Percentiles rank a stretch among this genome's conserved stretches.
These are phyloP conservation scores for Lepidiolamprologus cunningtoni DNA, from an alignment of 2,113 vertebrate genomes.

Conservation along the genomic window DNA sequence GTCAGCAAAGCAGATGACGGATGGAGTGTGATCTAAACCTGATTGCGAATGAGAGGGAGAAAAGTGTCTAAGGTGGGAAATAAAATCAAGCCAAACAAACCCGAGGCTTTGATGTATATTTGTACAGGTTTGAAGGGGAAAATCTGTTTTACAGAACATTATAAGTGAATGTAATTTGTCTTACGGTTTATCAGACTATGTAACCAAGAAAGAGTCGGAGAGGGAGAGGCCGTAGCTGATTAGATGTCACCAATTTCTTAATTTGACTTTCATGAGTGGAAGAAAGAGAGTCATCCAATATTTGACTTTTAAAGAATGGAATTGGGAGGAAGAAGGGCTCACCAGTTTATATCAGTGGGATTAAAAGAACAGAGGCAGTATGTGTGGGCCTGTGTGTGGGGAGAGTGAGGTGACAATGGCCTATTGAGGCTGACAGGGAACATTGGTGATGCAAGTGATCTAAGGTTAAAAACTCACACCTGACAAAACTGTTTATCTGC, in stretches of 20 bases:
- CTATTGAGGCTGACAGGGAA: constrained; percentile 7
- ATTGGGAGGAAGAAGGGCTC: background rate
- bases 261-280: constrained; percentile 25
- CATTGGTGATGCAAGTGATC: constrained; percentile 21
- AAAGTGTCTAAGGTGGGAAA: background rate
- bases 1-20: background rate
- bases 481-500: constrained; percentile 30
- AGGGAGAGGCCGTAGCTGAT: background rate
- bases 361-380: background rate
- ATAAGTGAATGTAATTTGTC: background rate
- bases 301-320: constrained; percentile 8
- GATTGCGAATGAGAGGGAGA: background rate
- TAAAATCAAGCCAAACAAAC: background rate
- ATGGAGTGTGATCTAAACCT: background rate
- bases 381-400: background rate
- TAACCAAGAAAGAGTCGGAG: background rate
- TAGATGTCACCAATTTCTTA: background rate
- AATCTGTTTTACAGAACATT: background rate
- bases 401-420: constrained; percentile 5
- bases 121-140: background rate
- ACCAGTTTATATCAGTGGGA: background rate
- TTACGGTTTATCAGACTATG: background rate
- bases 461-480: constrained; percentile 23
- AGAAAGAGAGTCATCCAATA: background rate
- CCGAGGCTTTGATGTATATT: background rate